Percentiles rank a stretch among this genome's conserved stretches.
Evolutionary conservation across 2,888 invertebrate species (phyloP).

Genomic region (Podotricha telesiphe): DNA sequence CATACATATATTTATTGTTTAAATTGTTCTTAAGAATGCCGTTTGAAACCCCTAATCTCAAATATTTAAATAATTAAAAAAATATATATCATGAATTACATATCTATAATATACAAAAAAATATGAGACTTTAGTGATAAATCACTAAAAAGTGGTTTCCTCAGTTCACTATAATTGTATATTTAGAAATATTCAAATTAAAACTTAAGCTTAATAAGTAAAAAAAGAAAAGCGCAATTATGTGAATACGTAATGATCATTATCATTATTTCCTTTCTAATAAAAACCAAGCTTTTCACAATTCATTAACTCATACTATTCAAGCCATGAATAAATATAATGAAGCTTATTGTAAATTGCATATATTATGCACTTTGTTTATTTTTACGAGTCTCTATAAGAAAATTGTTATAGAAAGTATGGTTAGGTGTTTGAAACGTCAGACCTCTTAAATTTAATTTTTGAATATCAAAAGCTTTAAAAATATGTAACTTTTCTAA

Average conservation of each 20-base stretch:
- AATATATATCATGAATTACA: no score
- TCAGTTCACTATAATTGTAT: not conserved
- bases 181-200: not conserved
- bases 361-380: not conserved
- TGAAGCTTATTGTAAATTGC: not conserved
- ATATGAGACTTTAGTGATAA: not conserved
- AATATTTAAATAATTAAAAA: no score
- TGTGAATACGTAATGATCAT: constrained; percentile 3
- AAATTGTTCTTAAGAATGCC: no score
- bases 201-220: not conserved
- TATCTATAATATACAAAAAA: no score
- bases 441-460: no score
- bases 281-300: constrained; percentile 11
- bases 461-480: no score
- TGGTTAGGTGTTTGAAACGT: no score
- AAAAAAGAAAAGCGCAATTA: not conserved
- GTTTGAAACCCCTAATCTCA: no score
- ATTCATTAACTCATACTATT: not conserved
- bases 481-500: no score
- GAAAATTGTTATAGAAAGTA: not conserved
- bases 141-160: not conserved
- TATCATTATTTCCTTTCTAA: constrained; percentile 8
- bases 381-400: not conserved
- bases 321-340: not conserved
- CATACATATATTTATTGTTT: no score